Conservation (phyloP, 1,140 invertebrate genomes). For the Gryon sp. region DNA sequence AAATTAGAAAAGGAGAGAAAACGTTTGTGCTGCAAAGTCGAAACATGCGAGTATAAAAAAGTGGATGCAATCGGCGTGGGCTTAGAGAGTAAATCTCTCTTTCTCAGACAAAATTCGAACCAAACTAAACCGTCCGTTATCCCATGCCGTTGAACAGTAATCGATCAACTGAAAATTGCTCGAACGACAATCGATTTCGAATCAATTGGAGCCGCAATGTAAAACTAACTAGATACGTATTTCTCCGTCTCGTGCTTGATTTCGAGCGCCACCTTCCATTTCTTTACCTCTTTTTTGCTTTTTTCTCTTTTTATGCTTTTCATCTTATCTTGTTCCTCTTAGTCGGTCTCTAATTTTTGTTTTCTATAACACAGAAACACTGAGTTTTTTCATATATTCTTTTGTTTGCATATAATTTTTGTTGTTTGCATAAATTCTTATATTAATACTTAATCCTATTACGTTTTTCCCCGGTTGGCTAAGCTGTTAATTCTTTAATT, state of each 20-base stretch:
- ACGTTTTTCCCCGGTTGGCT: no score
- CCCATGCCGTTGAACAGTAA: constrained; percentile 58
- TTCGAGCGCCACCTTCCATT: constrained; percentile 43
- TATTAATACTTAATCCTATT: no score
- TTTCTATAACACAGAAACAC: constrained; percentile 70
- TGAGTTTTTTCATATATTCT: no score
- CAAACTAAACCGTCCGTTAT: constrained; percentile 16
- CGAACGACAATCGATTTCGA: constrained; percentile 77
- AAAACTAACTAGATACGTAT: constrained; percentile 78
- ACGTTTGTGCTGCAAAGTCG: constrained; percentile 57
- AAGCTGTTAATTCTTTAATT: no score
- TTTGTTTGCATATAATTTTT: no score
- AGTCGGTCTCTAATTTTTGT: constrained; percentile 67
- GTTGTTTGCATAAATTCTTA: no score
- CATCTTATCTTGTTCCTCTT: no score
- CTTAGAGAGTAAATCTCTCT: constrained; percentile 70
- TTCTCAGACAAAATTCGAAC: constrained; percentile 41
- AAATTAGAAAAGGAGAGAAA: constrained; percentile 56
- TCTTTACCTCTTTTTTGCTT: constrained; percentile 39
- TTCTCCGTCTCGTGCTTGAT: constrained; percentile 68
- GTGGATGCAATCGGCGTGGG: constrained; percentile 73
- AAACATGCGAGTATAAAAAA: constrained; percentile 71
- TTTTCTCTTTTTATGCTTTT: constrained; percentile 26
- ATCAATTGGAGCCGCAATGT: constrained; percentile 76
- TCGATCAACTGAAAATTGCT: constrained; percentile 78